These are phyloP conservation scores for Tolmerus cingulatus DNA, from an alignment of 2,888 invertebrate species.

Conservation along the genomic window DNA sequence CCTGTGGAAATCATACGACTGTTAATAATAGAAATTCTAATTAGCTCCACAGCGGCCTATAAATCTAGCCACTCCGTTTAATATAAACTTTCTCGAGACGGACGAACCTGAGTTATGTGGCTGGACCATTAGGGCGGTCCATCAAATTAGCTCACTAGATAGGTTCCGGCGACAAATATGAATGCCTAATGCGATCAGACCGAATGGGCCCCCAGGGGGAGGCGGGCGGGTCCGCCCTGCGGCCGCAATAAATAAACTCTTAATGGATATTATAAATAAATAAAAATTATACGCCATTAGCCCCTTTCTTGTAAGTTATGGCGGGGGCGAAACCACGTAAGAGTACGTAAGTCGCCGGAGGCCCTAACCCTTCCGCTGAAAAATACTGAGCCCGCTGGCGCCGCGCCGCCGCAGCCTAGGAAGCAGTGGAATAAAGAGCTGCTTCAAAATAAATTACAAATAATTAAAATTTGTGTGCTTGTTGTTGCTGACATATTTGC, in stretches of 20 bases:
- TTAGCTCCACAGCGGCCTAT: not conserved
- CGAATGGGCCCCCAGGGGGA: slow-evolving; percentile 43
- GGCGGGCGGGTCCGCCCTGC: slow-evolving; percentile 31
- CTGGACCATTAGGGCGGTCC: not conserved
- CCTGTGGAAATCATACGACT: not conserved
- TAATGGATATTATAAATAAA: slow-evolving; percentile 49
- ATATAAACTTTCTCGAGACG: slow-evolving; percentile 12
- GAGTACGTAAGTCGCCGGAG: not conserved
- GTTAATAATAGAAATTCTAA: slow-evolving; percentile 34
- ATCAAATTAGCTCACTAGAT: slow-evolving; percentile 30
- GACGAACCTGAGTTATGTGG: slow-evolving; percentile 2
- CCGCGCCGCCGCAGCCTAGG: not conserved
- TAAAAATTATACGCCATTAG: slow-evolving; percentile 47
- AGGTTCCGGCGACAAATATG: slow-evolving; percentile 29
- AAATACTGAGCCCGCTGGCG: slow-evolving; percentile 5
- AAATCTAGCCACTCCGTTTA: slow-evolving; percentile 8
- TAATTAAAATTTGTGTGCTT: slow-evolving; percentile 49
- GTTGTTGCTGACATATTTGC: slow-evolving; percentile 46
- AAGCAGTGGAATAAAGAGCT: slow-evolving; percentile 40
- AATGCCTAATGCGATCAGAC: slow-evolving; percentile 33
- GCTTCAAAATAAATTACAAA: slow-evolving; percentile 49
- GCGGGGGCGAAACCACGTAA: slow-evolving; percentile 5
- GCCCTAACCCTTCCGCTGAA: slow-evolving; percentile 11
- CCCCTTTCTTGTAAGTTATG: slow-evolving; percentile 39
- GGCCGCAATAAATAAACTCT: slow-evolving; percentile 44